Evolutionary conservation across 2,797 vertebrate species (phyloP).

Genomic region (Pristis pectinata): DNA sequence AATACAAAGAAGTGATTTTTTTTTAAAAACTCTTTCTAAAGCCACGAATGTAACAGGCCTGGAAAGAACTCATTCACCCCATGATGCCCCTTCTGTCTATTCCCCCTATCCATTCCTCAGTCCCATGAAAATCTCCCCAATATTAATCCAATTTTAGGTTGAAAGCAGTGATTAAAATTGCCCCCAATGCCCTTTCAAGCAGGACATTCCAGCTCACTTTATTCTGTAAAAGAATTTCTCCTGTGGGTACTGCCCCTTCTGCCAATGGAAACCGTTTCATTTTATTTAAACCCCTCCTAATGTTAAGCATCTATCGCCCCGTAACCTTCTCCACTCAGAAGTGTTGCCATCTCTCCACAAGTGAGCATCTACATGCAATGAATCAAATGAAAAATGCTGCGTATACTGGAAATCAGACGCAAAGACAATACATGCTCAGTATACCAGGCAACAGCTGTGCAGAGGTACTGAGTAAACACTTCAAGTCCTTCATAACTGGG

Average conservation of each 20-base stretch:
- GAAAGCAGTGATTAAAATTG: background rate
- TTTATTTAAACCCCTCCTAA: background rate
- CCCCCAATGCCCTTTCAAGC: background rate
- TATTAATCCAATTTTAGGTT: background rate
- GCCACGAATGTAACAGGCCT: background rate
- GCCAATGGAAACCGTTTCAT: background rate
- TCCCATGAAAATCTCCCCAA: background rate
- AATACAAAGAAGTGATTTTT: background rate
- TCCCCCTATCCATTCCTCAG: background rate
- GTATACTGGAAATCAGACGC: too few relatives aligned
- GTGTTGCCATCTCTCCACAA: background rate
- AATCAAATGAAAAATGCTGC: too few relatives aligned
- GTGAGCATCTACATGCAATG: too few relatives aligned
- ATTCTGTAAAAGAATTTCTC: background rate
- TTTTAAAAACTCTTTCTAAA: background rate
- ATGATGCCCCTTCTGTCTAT: too few relatives aligned
- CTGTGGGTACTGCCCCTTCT: background rate
- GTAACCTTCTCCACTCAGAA: background rate
- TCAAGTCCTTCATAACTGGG: too few relatives aligned
- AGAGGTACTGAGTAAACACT: too few relatives aligned
- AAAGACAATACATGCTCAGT: too few relatives aligned
- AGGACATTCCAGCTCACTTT: background rate
- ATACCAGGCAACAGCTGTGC: too few relatives aligned
- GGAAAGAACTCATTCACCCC: too few relatives aligned
- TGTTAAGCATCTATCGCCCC: background rate